Conservation (phyloP, 1,140 invertebrate genomes). For the Matsumurasca onukii region DNA sequence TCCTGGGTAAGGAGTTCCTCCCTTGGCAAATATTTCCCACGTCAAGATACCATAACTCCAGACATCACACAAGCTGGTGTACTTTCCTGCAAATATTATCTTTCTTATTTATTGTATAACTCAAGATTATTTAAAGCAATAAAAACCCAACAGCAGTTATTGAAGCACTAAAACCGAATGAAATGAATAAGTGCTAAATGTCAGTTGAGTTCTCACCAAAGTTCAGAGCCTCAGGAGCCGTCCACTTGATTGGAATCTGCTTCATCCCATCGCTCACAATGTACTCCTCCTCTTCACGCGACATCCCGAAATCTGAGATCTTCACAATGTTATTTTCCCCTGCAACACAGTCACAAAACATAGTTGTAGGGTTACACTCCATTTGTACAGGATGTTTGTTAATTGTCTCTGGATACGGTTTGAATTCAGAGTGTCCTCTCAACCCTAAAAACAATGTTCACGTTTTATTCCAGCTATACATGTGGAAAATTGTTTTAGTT, state of each 20-base stretch:
- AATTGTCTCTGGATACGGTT: too few species aligned
- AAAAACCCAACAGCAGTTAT: too few species aligned
- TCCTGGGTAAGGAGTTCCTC: conserved; percentile 91
- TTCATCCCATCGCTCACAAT: conserved; percentile 97
- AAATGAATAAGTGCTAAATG: too few species aligned
- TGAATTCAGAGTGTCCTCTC: too few species aligned
- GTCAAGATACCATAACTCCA: conserved; percentile 97
- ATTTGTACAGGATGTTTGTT: too few species aligned
- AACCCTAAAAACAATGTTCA: too few species aligned
- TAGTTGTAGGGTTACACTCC: too few species aligned
- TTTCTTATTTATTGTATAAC: too few species aligned
- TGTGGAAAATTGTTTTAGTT: too few species aligned
- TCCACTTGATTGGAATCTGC: conserved; percentile 98
- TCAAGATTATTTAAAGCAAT: too few species aligned
- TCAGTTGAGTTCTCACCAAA: conserved; percentile 66
- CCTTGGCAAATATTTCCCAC: conserved; percentile 96
- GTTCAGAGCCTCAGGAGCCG: conserved; percentile 93
- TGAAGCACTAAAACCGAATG: too few species aligned
- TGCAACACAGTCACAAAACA: conserved; percentile 40
- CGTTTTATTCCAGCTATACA: too few species aligned
- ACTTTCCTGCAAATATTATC: conserved; percentile 79
- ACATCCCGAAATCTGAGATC: conserved; percentile 99
- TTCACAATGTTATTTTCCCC: conserved; percentile 85
- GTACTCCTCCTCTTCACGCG: conserved; percentile 95
- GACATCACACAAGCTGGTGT: conserved; percentile 97